phyloP scores from a whole-genome alignment of 2,113 vertebrate genomes.

The Nipponia nippon region DNA sequence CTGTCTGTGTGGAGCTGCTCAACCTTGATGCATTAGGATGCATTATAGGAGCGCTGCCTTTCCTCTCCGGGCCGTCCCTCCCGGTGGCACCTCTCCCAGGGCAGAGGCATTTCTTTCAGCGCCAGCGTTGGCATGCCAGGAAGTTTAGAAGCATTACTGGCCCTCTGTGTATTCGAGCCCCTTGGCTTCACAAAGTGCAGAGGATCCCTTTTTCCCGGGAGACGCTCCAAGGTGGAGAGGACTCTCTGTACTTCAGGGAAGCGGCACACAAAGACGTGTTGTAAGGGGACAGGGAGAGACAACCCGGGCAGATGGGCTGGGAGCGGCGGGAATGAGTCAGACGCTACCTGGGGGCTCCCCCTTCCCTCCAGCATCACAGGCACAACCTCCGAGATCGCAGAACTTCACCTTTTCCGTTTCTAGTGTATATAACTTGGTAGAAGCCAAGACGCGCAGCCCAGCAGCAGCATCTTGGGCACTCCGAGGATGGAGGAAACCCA shows the following conservation, averaged over 20 bases:
- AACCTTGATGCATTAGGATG: constrained; percentile 23
- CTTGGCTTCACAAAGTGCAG: not conserved
- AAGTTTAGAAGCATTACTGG: not conserved
- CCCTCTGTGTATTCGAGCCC: not conserved
- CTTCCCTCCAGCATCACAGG: not conserved
- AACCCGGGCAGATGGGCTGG: not conserved
- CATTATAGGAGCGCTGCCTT: not conserved
- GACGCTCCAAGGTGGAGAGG: not conserved
- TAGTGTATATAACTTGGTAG: not conserved
- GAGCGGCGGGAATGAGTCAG: not conserved
- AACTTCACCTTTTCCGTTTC: not conserved
- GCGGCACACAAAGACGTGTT: not conserved
- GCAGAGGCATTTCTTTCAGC: not conserved
- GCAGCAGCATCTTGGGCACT: not conserved
- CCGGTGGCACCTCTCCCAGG: constrained; percentile 20
- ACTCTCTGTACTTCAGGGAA: not conserved
- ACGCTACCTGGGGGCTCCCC: not conserved
- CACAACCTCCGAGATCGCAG: not conserved
- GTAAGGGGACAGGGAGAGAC: not conserved
- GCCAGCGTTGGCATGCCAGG: not conserved
- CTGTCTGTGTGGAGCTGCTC: constrained; percentile 17
- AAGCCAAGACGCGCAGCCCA: not conserved
- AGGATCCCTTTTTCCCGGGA: constrained; percentile 31
- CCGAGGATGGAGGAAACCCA: not conserved
- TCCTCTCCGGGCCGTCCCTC: not conserved